These are phyloP conservation scores for Borostomias antarcticus DNA, from an alignment of 2,797 vertebrate species.

Conservation along the genomic window DNA sequence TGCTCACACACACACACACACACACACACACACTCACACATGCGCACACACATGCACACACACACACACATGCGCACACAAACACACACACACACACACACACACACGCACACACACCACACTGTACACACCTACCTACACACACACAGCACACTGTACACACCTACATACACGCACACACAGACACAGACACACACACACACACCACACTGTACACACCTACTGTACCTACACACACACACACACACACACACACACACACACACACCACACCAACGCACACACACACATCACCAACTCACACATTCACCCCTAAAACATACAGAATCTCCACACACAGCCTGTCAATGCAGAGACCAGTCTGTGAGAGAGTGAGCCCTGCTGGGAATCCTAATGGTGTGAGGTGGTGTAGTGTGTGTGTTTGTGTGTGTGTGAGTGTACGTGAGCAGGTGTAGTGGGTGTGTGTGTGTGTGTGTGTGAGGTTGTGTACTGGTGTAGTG, in stretches of 20 bases:
- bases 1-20: no score
- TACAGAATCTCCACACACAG: neutral
- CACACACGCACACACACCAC: no score
- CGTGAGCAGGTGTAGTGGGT: no score
- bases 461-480: constrained; percentile 41
- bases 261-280: no score
- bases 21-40: neutral
- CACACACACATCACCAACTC: no score
- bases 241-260: neutral
- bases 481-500: constrained; percentile 53
- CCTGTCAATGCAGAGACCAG: neutral
- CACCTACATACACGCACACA: neutral
- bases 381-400: constrained; percentile 29
- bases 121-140: no score
- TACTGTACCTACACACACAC: neutral
- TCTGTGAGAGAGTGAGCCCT: constrained; percentile 5
- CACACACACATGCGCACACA: neutral
- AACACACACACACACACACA: neutral
- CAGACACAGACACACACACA: neutral
- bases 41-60: neutral
- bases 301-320: no score
- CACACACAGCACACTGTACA: neutral
- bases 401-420: neutral
- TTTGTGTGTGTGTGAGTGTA: neutral
- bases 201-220: no score